These are phyloP conservation scores for Cheilosia scutellata DNA, from an alignment of 2,888 invertebrate genomes.

Conservation along the genomic window DNA sequence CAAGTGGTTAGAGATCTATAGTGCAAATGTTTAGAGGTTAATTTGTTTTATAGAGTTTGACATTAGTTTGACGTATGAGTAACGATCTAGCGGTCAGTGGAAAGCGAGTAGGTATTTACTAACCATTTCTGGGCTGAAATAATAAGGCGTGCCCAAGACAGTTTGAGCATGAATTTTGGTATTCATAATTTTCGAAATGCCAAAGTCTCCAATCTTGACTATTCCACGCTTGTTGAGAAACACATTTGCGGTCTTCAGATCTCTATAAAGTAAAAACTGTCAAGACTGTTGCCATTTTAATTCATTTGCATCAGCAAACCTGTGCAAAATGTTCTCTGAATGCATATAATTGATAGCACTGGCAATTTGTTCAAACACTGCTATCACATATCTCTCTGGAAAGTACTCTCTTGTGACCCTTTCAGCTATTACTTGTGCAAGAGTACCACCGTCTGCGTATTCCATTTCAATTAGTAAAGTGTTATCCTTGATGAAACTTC, in stretches of 20 bases:
- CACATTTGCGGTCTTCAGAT: conserved; percentile 90
- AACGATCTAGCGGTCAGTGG: too few species aligned
- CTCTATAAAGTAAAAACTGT: conserved; percentile 83
- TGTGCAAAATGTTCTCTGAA: conserved; percentile 87
- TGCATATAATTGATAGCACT: conserved; percentile 90
- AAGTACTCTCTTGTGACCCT: conserved; percentile 84
- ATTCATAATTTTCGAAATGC: conserved; percentile 90
- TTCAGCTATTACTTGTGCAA: conserved; percentile 87
- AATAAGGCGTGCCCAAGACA: conserved; percentile 90
- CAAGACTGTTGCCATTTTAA: neutral
- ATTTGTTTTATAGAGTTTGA: too few species aligned
- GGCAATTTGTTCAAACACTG: conserved; percentile 88
- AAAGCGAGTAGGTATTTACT: conserved; percentile 56
- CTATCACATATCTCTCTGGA: conserved; percentile 87
- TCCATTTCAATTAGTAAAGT: conserved; percentile 91
- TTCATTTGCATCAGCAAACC: conserved; percentile 81
- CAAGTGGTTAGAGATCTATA: too few species aligned
- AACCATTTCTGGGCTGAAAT: conserved; percentile 90
- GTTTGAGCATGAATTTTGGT: conserved; percentile 88
- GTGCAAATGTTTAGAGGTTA: too few species aligned
- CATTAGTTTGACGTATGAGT: too few species aligned
- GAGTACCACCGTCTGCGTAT: conserved; percentile 90
- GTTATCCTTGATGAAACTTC: conserved; percentile 90
- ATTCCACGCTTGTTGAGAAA: conserved; percentile 88
- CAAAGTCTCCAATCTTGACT: conserved; percentile 90